A percentile compares a stretch with the other conserved stretches of the same genome.
Evolutionary conservation across 2,797 vertebrate genomes (phyloP).

Genomic region (Dendrocincla tyrannina): DNA sequence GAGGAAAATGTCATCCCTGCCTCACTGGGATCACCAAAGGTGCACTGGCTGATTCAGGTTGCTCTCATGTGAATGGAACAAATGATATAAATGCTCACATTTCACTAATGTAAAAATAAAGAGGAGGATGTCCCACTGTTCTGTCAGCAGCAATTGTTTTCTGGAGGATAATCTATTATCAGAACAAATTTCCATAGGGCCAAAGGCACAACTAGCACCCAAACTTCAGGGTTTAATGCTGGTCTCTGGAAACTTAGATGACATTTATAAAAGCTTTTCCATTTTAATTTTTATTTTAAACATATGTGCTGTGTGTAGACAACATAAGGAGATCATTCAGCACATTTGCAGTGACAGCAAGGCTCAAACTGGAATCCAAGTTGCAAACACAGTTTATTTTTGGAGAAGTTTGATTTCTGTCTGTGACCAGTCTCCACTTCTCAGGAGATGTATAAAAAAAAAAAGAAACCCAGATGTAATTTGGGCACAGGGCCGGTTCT

Average conservation of each 20-base stretch:
- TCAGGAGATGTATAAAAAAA: not conserved
- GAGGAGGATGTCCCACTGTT: not conserved
- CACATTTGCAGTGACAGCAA: not conserved
- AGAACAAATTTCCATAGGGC: not conserved
- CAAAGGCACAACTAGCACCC: not conserved
- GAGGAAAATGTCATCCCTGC: not conserved
- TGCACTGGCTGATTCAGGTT: not conserved
- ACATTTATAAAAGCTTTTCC: not conserved
- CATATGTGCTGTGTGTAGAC: not conserved
- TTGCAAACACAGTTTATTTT: not conserved
- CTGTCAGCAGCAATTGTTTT: not conserved
- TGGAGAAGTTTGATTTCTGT: not conserved
- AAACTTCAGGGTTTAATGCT: not conserved
- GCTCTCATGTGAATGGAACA: not conserved
- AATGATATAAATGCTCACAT: not conserved
- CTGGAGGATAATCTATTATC: not conserved
- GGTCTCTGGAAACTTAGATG: not conserved
- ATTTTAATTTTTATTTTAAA: constrained; percentile 39
- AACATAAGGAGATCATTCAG: constrained; percentile 25
- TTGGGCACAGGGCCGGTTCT: not conserved
- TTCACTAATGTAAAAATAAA: not conserved
- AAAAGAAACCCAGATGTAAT: not conserved
- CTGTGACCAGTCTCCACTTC: not conserved
- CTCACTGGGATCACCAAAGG: not conserved
- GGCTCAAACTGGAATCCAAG: constrained; percentile 1